Base-by-base conservation (phyloP, 2,797 vertebrate genomes). In the Microhierax caerulescens region DNA sequence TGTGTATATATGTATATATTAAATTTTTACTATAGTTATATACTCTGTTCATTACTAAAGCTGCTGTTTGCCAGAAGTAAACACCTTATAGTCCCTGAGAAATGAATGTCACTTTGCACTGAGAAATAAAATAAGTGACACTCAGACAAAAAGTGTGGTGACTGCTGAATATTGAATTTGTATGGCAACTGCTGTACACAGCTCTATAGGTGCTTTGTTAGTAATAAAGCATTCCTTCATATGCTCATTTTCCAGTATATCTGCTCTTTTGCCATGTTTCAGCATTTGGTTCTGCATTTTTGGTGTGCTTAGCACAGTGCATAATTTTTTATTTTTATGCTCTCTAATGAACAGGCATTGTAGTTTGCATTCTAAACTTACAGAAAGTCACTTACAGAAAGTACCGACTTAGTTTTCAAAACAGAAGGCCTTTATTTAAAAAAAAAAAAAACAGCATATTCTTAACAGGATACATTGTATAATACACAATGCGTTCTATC, bases 31-130 rank as follows among this genome's bases (percentile, higher is more conserved):
- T 88, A 2, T 47, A 48, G 34, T 78, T 91, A 68, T 27, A 12
- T 83, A 56, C 45, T 4, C 12, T 68, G n/a, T 87, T 87, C 41
- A 50, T 91, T 87, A 50, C 22, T 80, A 57, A 93, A 88, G 60
- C 81, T 92, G 72, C 92, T 96, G 84, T 85, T 95, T 92, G 68
- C 96, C 92, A 85, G 50, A 95, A 97, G 95, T 97, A 95, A 97
- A 92, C 81, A 91, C 88, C 81, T 76, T 39, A 10, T 3, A 47
- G 32, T 92, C 83, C 81, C 92, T 54, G 53, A 77, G 48, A 72
- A 82, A 80, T 93, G 92, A 85, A 92, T 89, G 95, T 85, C 80
- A 74, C 86, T 96, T 93, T 68, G 57, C 34, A 47, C 77, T 67
- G 74, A 82, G 63, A 88, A 87, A 51, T 43, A 65, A 74, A 84